These are phyloP conservation scores for Drosophila ercepeae DNA, from an alignment of 1,140 invertebrate genomes.

Conservation along the genomic window DNA sequence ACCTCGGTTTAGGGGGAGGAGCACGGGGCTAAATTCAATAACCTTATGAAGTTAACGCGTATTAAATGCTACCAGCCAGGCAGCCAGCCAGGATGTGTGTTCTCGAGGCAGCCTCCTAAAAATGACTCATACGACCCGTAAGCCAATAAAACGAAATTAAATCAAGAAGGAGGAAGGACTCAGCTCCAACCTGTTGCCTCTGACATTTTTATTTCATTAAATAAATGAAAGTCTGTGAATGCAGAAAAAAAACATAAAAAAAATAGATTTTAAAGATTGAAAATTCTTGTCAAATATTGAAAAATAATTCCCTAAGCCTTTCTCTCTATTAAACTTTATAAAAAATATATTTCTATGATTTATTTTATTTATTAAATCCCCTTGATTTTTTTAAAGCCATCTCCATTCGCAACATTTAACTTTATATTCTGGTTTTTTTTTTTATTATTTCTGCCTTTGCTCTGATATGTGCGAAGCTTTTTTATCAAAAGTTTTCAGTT, in stretches of 20 bases:
- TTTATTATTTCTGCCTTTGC: conserved; percentile 18
- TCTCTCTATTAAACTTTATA: too few species aligned
- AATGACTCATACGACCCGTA: conserved; percentile 36
- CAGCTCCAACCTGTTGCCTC: conserved; percentile 50
- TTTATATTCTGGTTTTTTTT: conserved; percentile 1
- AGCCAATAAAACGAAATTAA: conserved; percentile 15
- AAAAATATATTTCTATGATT: too few species aligned
- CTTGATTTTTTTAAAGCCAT: conserved; percentile 17
- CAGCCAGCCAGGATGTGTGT: not conserved
- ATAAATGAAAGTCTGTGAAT: conserved; percentile 14
- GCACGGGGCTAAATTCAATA: conserved; percentile 59
- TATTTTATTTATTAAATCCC: not conserved
- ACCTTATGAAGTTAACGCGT: conserved; percentile 71
- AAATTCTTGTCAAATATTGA: too few species aligned
- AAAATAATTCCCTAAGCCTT: too few species aligned
- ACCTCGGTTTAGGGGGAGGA: not conserved
- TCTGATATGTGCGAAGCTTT: conserved; percentile 19
- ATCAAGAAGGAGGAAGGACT: conserved; percentile 3
- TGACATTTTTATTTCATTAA: conserved; percentile 27
- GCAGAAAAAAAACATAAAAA: not conserved
- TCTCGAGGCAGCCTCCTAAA: not conserved
- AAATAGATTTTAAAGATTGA: not conserved
- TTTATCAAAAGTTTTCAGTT: conserved; percentile 60
- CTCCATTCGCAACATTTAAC: not conserved
- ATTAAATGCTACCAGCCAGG: conserved; percentile 55